Conservation (phyloP, 30 jellyfish, hydroid and myxozoan genomes). For the Aurelia sp. region DNA sequence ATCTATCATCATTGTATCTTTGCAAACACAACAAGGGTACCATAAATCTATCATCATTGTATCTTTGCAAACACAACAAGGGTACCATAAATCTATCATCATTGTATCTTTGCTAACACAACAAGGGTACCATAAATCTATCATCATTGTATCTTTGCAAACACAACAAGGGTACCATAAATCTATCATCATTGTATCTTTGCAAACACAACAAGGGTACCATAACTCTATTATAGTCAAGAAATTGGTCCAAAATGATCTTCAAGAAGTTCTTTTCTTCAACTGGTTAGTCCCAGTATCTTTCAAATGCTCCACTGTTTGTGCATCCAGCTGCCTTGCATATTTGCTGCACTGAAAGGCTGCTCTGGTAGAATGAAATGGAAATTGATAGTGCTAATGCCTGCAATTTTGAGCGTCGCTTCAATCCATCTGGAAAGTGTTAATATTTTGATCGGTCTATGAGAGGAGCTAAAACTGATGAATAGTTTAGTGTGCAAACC, state of each 20-base stretch:
- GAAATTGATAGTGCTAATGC: not conserved
- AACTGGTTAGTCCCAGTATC: no score
- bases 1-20: not conserved
- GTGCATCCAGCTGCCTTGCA: constrained; percentile 27
- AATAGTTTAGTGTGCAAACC: not conserved
- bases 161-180: no score
- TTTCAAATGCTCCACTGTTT: not conserved
- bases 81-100: not conserved
- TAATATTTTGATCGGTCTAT: not conserved
- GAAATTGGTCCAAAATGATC: not conserved
- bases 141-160: not conserved
- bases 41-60: not conserved
- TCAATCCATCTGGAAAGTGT: not conserved
- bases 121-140: no score
- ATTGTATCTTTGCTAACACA: no score
- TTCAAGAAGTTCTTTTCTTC: not conserved
- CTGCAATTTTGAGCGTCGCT: not conserved
- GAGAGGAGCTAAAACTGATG: not conserved
- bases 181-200: not conserved
- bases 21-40: no score
- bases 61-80: no score
- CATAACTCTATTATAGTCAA: not conserved
- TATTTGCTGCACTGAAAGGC: not conserved
- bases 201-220: no score
- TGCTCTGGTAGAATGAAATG: not conserved